Conservation (phyloP, 30 jellyfish, hydroid and myxozoan genomes). For the Pelagia noctiluca region DNA sequence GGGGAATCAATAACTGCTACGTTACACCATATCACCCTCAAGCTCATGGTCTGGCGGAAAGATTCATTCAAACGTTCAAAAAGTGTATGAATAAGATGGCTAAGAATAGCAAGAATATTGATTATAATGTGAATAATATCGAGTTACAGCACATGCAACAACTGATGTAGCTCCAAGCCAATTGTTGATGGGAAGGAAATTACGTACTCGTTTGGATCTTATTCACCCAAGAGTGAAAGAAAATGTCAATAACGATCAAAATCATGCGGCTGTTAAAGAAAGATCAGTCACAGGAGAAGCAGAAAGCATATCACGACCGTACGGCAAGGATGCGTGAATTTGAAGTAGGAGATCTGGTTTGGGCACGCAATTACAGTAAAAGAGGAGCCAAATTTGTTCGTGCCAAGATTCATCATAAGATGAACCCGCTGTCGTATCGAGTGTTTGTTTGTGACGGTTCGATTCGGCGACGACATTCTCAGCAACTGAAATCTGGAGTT, state of each 20-base stretch:
- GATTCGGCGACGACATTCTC: conserved; percentile 65
- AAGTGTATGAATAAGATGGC: conserved; percentile 66
- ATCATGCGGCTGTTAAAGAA: conserved; percentile 47
- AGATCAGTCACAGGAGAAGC: conserved; percentile 65
- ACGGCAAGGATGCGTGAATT: conserved; percentile 25
- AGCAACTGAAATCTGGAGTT: conserved; percentile 53
- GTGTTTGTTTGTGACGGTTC: conserved; percentile 59
- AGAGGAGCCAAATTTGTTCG: conserved; percentile 66
- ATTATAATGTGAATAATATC: conserved; percentile 41
- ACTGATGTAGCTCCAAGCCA: conserved; percentile 64
- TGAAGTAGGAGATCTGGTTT: conserved; percentile 52
- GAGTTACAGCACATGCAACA: conserved; percentile 67
- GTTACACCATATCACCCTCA: conserved; percentile 73
- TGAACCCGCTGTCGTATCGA: conserved; percentile 67
- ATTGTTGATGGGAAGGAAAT: conserved; percentile 60
- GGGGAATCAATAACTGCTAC: conserved; percentile 71
- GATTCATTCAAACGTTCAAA: conserved; percentile 59
- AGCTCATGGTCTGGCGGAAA: conserved; percentile 57
- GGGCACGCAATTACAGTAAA: conserved; percentile 59
- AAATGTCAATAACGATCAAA: conserved; percentile 53
- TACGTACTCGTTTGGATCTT: conserved; percentile 61
- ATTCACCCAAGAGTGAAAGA: conserved; percentile 48
- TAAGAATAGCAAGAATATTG: conserved; percentile 50
- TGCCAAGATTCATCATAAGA: conserved; percentile 64
- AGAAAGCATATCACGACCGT: conserved; percentile 28